These are phyloP conservation scores for Clarias pachynema DNA, from an alignment of 2,797 vertebrate genomes.

Conservation along the genomic window DNA sequence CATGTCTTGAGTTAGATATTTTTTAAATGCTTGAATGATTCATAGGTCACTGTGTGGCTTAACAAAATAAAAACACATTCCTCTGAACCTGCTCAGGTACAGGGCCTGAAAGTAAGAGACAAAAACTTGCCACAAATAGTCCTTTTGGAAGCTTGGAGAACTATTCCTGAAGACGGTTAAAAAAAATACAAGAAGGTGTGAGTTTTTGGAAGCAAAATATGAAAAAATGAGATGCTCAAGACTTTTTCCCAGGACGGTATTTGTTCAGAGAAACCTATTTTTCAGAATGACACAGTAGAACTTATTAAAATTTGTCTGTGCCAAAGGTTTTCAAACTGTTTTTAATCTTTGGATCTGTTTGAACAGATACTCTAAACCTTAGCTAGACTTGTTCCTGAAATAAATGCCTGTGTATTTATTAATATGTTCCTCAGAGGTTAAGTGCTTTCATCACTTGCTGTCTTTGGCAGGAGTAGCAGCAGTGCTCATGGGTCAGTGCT, in stretches of 20 bases:
- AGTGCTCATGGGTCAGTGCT: constrained; percentile 61
- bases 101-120: too few species aligned
- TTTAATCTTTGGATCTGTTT: neutral
- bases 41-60: too few species aligned
- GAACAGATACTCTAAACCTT: neutral
- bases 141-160: too few species aligned
- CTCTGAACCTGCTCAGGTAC: too few species aligned
- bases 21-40: too few species aligned
- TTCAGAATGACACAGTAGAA: neutral
- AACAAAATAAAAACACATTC: too few species aligned
- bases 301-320: neutral
- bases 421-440: constrained; percentile 2
- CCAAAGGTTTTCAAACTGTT: neutral
- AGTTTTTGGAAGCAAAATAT: too few species aligned
- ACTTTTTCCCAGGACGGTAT: neutral
- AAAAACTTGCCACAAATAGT: too few species aligned
- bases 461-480: constrained; percentile 38
- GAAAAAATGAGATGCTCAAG: too few species aligned
- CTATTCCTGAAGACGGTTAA: too few species aligned
- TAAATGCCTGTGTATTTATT: neutral
- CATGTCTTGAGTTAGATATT: too few species aligned
- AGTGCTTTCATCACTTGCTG: constrained; percentile 23
- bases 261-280: neutral
- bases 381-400: neutral
- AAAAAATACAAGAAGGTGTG: too few species aligned